Base-by-base conservation (phyloP, 1,140 invertebrate species). In the Catajapyx aquilonaris region DNA sequence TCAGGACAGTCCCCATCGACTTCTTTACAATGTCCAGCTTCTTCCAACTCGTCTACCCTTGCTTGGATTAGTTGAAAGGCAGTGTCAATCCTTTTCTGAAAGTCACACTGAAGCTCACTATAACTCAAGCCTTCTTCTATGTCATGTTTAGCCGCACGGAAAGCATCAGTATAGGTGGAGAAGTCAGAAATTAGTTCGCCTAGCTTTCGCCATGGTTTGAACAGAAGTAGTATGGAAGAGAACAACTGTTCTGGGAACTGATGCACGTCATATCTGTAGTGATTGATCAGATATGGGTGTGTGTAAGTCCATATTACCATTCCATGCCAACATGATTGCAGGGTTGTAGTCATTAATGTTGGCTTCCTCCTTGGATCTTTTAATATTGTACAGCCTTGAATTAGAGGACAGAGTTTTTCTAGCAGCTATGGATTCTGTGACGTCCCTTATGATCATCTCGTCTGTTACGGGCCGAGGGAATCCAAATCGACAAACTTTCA, bases 271-370 rank as follows among this genome's bases (percentile, higher is more conserved):
- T 31, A 31, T 7, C 18, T 31, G 30, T 31, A 31, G 18, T 31
- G n/a, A n/a, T n/a, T n/a, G n/a, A n/a, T n/a, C n/a, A n/a, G n/a
- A n/a, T n/a, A n/a, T n/a, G n/a, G n/a, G 30, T 13, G 15, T 31
- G 30, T 53, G 51, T 17, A 54, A 49, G 37, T 56, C 52, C 39
- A 46, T 53, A 41, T 54, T 54, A 5, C 50, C 53, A 42, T 52
- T 44, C 49, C 49, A 52, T 20, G 41, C 47, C 2, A 44, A 18
- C 3, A 53, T 30, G 19, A 54, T 39, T 11, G 44, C 40, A 25
- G 51, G 49, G 46, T 54, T 54, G 39, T 53, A 55, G 45, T 55
- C 53, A 44, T 56, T 54, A 17, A 50, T 49, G 34, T 17, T 33
- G 13, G 10, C 20, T 45, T 53, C 49, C 3, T 47, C 20, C 38